Evolutionary conservation across 2,113 vertebrate genomes (phyloP), one percentile per base, ranked within the genome.

Genomic region (Asarcornis scutulata): DNA sequence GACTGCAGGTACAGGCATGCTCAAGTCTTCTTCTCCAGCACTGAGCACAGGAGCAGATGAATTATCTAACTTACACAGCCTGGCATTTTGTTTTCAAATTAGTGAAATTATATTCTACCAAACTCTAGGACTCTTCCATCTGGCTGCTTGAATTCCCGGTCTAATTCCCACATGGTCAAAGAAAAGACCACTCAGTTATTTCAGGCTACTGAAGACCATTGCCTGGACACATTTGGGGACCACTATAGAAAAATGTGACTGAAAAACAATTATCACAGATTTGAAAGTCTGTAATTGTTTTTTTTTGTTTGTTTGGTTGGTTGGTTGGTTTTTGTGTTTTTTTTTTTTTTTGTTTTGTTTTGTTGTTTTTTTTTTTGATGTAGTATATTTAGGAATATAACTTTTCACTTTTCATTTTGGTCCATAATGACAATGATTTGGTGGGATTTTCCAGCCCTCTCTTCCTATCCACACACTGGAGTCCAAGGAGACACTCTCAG

Each of bases 1-100:
- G 53, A 48, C 46, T 72, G 38, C 22, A 72, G 16, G 50, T 40
- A 23, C 7, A 29, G 31, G 5, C 8, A 11, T 0, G 0, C 26
- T 75, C 38, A 27, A 1, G 1, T 15, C 69, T 76, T 46, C 31
- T 59, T 46, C 31, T 71, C 22, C 17, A 31, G 17, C 64, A 29
- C 44, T 31, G 12, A 80, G 7, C 29, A 2, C 13, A 29, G 68
- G 14, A 11, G n/a, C 27, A 93, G 42, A 55, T 59, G 17, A 74
- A 67, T 86, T 31, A 7, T 6, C 26, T 29, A 7, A 23, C 44
- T 83, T 67, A 53, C 42, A 38, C 17, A 63, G 52, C 60, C 38
- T 77, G 46, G 7, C 9, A 15, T 46, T 91, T 93, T 80, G 13
- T 88, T 52, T 88, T 27, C 55, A 58, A 36, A 25, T 48, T 12